Conservation (phyloP, 2,888 invertebrate genomes). For the Chrysolina haemoptera region DNA sequence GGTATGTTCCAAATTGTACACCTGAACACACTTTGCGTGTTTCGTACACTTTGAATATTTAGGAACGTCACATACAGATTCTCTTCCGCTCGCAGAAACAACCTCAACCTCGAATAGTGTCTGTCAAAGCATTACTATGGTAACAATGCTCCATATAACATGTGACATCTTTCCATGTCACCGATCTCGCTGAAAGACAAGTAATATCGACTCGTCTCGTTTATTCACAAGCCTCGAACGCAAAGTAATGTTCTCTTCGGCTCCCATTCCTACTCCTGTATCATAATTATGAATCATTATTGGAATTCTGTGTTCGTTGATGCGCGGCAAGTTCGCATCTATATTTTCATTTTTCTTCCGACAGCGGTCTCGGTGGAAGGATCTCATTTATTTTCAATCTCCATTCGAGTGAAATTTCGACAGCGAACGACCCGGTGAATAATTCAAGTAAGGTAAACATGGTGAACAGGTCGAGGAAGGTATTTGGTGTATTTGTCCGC, state of each 20-base stretch:
- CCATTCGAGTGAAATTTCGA: conserved; percentile 29
- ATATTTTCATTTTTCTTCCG: conserved; percentile 9
- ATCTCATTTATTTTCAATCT: conserved; percentile 22
- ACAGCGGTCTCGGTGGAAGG: not conserved
- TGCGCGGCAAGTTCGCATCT: not conserved
- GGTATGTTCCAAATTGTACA: too few species aligned
- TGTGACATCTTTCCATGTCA: too few species aligned
- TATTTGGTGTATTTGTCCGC: conserved; percentile 46
- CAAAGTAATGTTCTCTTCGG: not conserved
- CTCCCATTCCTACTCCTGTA: not conserved
- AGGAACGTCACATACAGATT: too few species aligned
- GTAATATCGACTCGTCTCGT: not conserved
- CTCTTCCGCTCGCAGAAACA: too few species aligned
- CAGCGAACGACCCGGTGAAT: conserved; percentile 35
- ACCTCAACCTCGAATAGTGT: too few species aligned
- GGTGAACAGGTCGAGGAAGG: conserved; percentile 41
- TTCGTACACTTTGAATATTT: too few species aligned
- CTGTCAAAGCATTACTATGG: too few species aligned
- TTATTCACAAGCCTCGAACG: not conserved
- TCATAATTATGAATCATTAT: conserved; percentile 8
- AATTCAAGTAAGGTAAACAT: conserved; percentile 42
- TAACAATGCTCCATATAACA: too few species aligned
- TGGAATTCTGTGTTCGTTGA: not conserved
- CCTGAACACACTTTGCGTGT: too few species aligned
- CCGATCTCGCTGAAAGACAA: not conserved